Evolutionary conservation across 2,113 vertebrate genomes (phyloP).

Genomic region (Bothrops jararaca): DNA sequence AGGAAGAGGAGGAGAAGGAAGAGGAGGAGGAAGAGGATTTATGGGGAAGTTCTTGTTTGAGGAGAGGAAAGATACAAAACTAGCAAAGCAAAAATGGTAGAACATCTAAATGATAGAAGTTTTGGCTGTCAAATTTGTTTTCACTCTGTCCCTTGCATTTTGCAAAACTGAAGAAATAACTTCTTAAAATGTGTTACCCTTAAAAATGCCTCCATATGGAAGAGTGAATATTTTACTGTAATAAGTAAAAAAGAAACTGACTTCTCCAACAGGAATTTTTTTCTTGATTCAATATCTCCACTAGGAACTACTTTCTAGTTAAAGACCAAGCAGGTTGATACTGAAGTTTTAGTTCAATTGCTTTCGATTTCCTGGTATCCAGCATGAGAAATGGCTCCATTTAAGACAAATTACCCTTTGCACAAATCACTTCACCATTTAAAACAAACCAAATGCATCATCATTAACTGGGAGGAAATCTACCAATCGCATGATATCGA

Average conservation of each 20-base stretch:
- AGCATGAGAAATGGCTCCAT: constrained; percentile 78
- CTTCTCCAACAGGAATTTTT: constrained; percentile 1
- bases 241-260: constrained; percentile 25
- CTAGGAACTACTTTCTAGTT: constrained; percentile 68
- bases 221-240: background rate
- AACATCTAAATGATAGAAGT: background rate
- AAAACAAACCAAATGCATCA: constrained; percentile 82
- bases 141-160: background rate
- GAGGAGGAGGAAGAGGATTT: background rate
- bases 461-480: constrained; percentile 71
- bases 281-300: background rate
- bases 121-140: background rate
- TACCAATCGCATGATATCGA: constrained; percentile 61
- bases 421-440: constrained; percentile 81
- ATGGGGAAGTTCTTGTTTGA: background rate
- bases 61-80: background rate
- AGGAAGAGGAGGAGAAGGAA: too few relatives aligned
- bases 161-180: background rate
- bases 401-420: constrained; percentile 79
- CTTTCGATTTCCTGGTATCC: constrained; percentile 77
- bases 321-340: constrained; percentile 74
- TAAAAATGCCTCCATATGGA: background rate
- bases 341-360: constrained; percentile 77
- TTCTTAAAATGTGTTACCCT: background rate
- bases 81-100: background rate